Conservation (phyloP, 2,113 vertebrate species). For the Cairina moschata region DNA sequence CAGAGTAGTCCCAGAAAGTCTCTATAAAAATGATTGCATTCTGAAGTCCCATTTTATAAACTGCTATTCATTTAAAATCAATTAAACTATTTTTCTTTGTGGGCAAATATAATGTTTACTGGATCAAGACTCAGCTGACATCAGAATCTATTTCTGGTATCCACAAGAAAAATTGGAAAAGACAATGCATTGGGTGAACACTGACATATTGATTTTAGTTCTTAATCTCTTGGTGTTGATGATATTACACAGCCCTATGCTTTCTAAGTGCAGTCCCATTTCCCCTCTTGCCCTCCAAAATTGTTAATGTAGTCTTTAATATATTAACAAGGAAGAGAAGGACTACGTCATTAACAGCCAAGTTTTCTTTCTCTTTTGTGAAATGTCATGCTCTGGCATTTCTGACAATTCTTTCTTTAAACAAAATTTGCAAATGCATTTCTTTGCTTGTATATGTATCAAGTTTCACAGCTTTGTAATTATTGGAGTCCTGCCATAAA, state of each 20-base stretch:
- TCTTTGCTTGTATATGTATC: constrained; percentile 39
- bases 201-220: constrained; percentile 22
- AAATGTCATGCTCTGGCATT: constrained; percentile 51
- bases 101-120: not conserved
- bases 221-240: not conserved
- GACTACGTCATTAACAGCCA: constrained; percentile 32
- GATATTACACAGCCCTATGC: not conserved
- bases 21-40: not conserved
- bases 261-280: not conserved
- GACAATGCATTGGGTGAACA: not conserved
- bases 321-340: constrained; percentile 35
- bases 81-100: not conserved
- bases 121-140: not conserved
- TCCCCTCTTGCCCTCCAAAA: constrained; percentile 27
- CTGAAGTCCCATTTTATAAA: not conserved
- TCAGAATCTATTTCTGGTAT: constrained; percentile 3
- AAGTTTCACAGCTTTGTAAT: constrained; percentile 31
- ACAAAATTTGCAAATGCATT: constrained; percentile 40
- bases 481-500: constrained; percentile 50
- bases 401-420: constrained; percentile 57
- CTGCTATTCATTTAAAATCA: not conserved
- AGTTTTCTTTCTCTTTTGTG: constrained; percentile 26
- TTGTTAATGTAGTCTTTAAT: not conserved
- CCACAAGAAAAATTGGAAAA: not conserved
- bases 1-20: not conserved